Base-by-base conservation (phyloP, 30 jellyfish, hydroid and myxozoan species). In the Nemopilema nomurai region DNA sequence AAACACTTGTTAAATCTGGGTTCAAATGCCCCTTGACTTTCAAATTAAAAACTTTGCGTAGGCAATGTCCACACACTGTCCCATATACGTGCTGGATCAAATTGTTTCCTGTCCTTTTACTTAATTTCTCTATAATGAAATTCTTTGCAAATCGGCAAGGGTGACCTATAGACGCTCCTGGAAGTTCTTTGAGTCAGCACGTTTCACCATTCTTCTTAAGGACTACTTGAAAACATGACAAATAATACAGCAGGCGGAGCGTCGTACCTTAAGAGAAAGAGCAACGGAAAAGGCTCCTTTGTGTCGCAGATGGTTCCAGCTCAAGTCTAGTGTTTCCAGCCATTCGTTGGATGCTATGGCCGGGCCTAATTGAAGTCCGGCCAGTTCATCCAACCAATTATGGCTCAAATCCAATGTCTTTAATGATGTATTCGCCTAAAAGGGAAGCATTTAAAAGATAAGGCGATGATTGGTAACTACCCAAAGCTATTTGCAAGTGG, bases 281-380 rank as follows among this genome's bases (percentile, higher is more conserved):
- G 98, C 98, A 25, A 93, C 73, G 18, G 98, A 96, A 79, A 64
- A 93, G 16, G 98, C 98, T 25, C 98, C 98, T 79, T 93, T 93
- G 80, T 82, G 97, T 1, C 98, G 90, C 19, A 93, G 63, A 77
- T 93, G 98, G 68, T 93, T 93, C 98, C 98, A 93, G 63, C 98
- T 93, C 24, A 93, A 77, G 67, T 93, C 87, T 8, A 93, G 53
- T 20, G 66, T 79, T 33, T 88, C 96, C 72, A 93, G 69, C 71
- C 88, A 82, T 66, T 93, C 97, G 67, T 93, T 93, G 1, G 94
- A 85, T 17, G 93, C 98, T 33, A 90, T 90, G 1, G 96, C 91
- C 27, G 97, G 95, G 22, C 96, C 97, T 51, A 93, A 81, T 63
- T 82, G 94, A 28, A 88, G 65, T 16, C 98, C 98, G 19, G 97